These are phyloP conservation scores for Podarcis cretensis DNA, from an alignment of 2,113 vertebrate genomes.

Conservation along the genomic window DNA sequence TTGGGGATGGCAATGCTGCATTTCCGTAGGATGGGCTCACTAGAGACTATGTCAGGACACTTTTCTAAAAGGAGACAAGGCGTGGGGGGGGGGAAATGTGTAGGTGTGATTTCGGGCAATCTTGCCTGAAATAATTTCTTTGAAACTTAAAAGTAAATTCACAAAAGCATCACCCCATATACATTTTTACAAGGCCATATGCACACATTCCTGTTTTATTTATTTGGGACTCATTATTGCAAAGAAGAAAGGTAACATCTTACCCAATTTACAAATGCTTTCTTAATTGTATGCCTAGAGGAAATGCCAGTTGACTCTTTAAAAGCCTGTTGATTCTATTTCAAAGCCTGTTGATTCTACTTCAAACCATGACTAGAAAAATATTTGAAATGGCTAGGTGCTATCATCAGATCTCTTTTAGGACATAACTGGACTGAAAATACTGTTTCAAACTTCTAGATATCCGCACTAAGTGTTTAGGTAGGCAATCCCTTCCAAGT, in stretches of 20 bases:
- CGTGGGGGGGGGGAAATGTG: neutral
- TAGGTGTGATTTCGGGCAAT: neutral
- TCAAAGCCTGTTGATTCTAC: too few relatives aligned
- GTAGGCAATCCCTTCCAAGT: neutral
- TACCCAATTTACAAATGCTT: neutral
- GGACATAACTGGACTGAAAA: neutral
- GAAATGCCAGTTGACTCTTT: neutral
- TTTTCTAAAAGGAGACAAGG: conserved; percentile 34
- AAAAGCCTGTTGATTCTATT: too few relatives aligned
- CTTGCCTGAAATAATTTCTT: neutral
- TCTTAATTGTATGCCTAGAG: neutral
- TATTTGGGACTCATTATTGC: neutral
- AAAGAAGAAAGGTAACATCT: neutral
- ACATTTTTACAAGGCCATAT: neutral
- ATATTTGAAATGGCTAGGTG: neutral
- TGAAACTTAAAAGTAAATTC: neutral
- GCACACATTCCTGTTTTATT: neutral
- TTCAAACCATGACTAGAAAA: neutral
- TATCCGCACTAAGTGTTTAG: neutral
- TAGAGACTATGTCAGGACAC: conserved; percentile 46
- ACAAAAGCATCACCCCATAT: neutral
- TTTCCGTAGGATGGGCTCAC: conserved; percentile 75
- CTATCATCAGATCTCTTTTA: neutral
- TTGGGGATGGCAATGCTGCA: conserved; percentile 74
- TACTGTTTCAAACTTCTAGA: neutral